phyloP scores from a whole-genome alignment of 2,888 invertebrate species.

The Drosophila borealis region DNA sequence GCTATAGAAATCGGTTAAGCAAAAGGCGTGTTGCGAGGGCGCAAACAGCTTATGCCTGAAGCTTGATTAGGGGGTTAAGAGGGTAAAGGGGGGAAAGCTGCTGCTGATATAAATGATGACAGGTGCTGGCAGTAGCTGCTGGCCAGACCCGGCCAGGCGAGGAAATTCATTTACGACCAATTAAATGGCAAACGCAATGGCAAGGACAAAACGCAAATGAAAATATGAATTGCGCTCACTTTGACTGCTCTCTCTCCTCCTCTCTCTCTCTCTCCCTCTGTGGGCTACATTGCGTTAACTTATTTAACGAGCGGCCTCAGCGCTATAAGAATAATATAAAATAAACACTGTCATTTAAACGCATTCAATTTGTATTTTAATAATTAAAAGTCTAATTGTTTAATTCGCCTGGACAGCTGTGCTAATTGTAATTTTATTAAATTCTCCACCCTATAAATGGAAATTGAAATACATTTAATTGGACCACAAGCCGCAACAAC shows the following conservation, averaged over 20 bases:
- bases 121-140: constrained; percentile 39
- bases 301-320: constrained; percentile 40
- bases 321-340: constrained; percentile 4
- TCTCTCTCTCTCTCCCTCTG: neutral
- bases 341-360: constrained; percentile 8
- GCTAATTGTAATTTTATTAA: constrained; percentile 36
- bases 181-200: constrained; percentile 44
- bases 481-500: neutral
- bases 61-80: constrained; percentile 2
- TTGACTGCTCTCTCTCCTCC: neutral
- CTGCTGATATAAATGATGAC: constrained; percentile 42
- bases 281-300: constrained; percentile 31
- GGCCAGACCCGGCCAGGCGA: constrained; percentile 10
- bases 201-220: constrained; percentile 20
- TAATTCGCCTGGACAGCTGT: constrained; percentile 26
- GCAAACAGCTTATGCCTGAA: constrained; percentile 10
- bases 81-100: neutral
- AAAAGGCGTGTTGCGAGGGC: neutral
- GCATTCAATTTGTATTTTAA: constrained; percentile 36
- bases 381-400: constrained; percentile 44
- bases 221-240: constrained; percentile 24
- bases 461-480: constrained; percentile 11
- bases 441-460: neutral
- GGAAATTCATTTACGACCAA: constrained; percentile 65
- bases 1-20: constrained; percentile 43